Evolutionary conservation across 2,797 vertebrate species (phyloP).

Genomic region (Malurus splendens): DNA sequence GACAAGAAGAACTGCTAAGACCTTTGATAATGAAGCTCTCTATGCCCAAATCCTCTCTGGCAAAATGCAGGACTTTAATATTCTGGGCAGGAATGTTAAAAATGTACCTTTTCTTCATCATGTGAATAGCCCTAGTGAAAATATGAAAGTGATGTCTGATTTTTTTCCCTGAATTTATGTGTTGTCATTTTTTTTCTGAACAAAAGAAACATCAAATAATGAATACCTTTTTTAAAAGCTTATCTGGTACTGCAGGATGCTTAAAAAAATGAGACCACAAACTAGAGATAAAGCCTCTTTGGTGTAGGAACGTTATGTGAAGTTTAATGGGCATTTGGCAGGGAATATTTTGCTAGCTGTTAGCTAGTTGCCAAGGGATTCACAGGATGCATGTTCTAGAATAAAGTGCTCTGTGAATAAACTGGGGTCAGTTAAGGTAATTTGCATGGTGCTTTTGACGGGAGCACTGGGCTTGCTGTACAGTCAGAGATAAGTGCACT

Average conservation of each 20-base stretch:
- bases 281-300: constrained; percentile 46
- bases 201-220: constrained; percentile 42
- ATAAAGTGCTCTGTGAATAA: constrained; percentile 29
- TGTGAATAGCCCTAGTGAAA: background rate
- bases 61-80: background rate
- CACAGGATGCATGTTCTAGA: constrained; percentile 26
- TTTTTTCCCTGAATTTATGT: background rate
- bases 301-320: constrained; percentile 26
- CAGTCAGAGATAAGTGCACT: background rate
- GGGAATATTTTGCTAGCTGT: constrained; percentile 33
- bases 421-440: constrained; percentile 32
- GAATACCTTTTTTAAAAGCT: constrained; percentile 24
- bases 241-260: constrained; percentile 49
- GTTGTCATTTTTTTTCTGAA: constrained; percentile 34
- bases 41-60: background rate
- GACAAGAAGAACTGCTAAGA: constrained; percentile 5
- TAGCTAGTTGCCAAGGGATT: constrained; percentile 49
- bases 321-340: constrained; percentile 55
- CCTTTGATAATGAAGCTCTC: constrained; percentile 30
- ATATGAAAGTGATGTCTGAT: constrained; percentile 16
- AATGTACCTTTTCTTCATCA: background rate
- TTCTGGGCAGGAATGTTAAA: constrained; percentile 1
- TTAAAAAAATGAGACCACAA: constrained; percentile 30
- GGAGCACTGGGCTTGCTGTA: background rate
- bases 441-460: background rate